Conservation (phyloP, 2,113 vertebrate genomes). For the Gracilinanus agilis region DNA sequence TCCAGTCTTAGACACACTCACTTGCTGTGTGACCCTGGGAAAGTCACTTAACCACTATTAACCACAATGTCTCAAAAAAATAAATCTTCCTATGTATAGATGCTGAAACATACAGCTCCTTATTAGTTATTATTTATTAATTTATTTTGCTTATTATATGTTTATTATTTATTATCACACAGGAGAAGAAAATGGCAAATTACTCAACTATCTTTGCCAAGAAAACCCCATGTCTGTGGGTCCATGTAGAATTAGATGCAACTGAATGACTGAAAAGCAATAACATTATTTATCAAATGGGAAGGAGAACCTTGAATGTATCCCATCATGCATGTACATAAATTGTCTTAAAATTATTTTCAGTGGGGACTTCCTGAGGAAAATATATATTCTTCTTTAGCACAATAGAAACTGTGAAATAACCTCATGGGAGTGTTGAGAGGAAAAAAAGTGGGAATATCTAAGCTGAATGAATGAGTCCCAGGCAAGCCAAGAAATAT, state of each 20-base stretch:
- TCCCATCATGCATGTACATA: slow-evolving; percentile 2
- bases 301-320: neutral
- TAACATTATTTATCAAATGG: slow-evolving; percentile 46
- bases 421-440: neutral
- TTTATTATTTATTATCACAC: no score
- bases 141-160: no score
- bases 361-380: neutral
- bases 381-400: neutral
- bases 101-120: neutral
- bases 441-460: neutral
- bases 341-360: slow-evolving; percentile 8
- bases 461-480: neutral
- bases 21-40: neutral
- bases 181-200: neutral
- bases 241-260: neutral
- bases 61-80: neutral
- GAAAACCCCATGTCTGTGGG: neutral
- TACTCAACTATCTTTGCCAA: neutral
- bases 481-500: neutral
- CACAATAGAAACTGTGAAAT: neutral
- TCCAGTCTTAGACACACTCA: neutral
- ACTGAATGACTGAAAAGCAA: neutral
- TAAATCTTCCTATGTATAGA: no score
- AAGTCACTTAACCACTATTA: neutral
- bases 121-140: no score